Conservation (phyloP, 2,888 invertebrate species). For the Calliopum simillimum region DNA sequence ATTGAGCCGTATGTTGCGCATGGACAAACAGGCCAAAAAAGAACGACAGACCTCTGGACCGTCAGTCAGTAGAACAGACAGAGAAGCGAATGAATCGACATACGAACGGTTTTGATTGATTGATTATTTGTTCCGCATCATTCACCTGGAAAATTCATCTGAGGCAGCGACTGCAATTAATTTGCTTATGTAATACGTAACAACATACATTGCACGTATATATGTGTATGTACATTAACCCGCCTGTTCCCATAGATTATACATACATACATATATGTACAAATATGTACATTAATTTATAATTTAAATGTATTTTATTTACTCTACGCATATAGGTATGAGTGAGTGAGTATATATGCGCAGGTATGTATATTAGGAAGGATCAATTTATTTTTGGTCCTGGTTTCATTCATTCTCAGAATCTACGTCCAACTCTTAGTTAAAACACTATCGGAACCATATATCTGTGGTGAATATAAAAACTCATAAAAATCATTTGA, state of each 20-base stretch:
- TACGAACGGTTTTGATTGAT: slow-evolving; percentile 60
- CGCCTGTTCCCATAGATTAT: slow-evolving; percentile 1
- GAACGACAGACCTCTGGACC: background rate
- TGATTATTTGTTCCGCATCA: slow-evolving; percentile 67
- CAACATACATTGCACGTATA: slow-evolving; percentile 37
- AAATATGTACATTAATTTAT: no score
- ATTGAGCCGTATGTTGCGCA: background rate
- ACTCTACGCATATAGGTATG: no score
- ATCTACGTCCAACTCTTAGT: no score
- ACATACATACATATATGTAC: slow-evolving; percentile 3
- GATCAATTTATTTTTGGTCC: no score
- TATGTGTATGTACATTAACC: slow-evolving; percentile 22
- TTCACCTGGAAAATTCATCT: slow-evolving; percentile 67
- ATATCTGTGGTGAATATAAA: no score
- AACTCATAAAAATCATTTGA: no score
- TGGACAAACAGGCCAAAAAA: slow-evolving; percentile 1
- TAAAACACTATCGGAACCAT: no score
- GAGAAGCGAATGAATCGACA: background rate
- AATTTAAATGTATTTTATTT: no score
- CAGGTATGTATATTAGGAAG: no score
- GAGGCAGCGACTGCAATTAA: slow-evolving; percentile 56
- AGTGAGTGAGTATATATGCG: no score
- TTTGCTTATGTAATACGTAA: slow-evolving; percentile 27
- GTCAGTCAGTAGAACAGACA: background rate
- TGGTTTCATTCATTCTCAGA: no score